Evolutionary conservation across 1,140 invertebrate genomes (phyloP), one percentile per base, ranked within the genome.

Genomic region (Bacillus rossius): DNA sequence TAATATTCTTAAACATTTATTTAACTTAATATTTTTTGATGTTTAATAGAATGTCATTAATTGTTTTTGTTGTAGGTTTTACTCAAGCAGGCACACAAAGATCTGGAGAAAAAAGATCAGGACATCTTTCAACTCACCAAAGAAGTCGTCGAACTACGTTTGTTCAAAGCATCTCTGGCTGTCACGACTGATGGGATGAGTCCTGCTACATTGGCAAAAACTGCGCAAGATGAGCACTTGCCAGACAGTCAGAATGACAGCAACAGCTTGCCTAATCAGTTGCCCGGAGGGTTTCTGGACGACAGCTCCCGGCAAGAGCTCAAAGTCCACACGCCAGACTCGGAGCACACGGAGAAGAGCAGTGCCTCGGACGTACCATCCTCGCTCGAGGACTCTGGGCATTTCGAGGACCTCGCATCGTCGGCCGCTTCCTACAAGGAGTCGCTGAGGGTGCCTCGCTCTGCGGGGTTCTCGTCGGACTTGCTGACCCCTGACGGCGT

Each of bases 321-420:
- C 5, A 34, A 34, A 25, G 14, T 38, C 57, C 34, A 59, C 59
- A 10, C 45, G 57, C n/a, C 53, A 45, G 64, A 60, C 17, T 19
- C 25, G 22, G 55, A 57, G 16, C 43, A 55, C 38, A 2, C 45
- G 19, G 29, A 19, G 37, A 53, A 29, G 41, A 20, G 8, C 42
- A 23, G 29, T 34, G 10, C 29, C 17, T 57, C 51, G n/a, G 59
- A 61, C 26, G 38, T 59, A 2, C 60, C 64, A 7, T 61, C 70
- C 38, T 92, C 89, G 2, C 83, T 89, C 64, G 84, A 88, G 16
- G 90, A 92, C 73, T 92, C 89, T 3, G 90, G 90, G 8, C 87
- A 91, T 74, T 91, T 88, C 74, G 90, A 92, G 71, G 89, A 92
- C 73, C 76, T 85, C 42, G 82, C 82, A 38, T 82, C 83, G 64